These are phyloP conservation scores for Dromius quadrimaculatus DNA, from an alignment of 2,888 invertebrate species.

Conservation along the genomic window DNA sequence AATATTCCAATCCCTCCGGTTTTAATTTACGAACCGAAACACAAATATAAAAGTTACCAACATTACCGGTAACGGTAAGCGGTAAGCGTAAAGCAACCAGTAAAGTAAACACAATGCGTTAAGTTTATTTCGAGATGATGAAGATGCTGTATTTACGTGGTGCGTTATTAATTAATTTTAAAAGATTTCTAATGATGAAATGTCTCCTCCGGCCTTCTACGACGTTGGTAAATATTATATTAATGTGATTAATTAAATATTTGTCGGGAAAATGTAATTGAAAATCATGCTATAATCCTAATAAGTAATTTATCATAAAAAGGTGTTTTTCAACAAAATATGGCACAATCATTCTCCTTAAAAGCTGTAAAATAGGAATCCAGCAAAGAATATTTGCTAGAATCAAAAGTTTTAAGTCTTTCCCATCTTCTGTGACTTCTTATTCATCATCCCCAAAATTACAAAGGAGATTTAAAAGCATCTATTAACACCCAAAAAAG, in stretches of 20 bases:
- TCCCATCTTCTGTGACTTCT: neutral
- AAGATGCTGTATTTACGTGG: conserved; percentile 14
- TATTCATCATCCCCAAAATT: neutral
- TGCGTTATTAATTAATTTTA: conserved; percentile 31
- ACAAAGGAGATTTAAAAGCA: conserved; percentile 38
- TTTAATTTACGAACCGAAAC: conserved; percentile 40
- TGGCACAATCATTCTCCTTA: no score
- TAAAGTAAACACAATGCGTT: conserved; percentile 26
- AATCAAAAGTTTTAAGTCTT: neutral
- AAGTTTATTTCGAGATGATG: conserved; percentile 22
- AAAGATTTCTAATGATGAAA: conserved; percentile 24
- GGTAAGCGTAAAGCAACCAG: conserved; percentile 1
- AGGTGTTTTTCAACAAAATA: no score
- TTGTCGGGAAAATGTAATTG: conserved; percentile 9
- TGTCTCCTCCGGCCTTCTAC: conserved; percentile 12
- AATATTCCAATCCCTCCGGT: conserved; percentile 10
- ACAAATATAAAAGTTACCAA: conserved; percentile 35
- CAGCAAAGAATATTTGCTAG: no score
- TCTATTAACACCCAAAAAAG: conserved; percentile 22
- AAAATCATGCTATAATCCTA: neutral
- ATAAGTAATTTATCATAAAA: neutral
- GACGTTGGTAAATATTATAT: conserved; percentile 18
- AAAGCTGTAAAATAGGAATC: no score
- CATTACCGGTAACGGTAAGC: neutral
- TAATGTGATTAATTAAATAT: conserved; percentile 30